These are phyloP conservation scores for Iselma pallidipennis DNA, from an alignment of 2,888 invertebrate genomes.

Conservation along the genomic window DNA sequence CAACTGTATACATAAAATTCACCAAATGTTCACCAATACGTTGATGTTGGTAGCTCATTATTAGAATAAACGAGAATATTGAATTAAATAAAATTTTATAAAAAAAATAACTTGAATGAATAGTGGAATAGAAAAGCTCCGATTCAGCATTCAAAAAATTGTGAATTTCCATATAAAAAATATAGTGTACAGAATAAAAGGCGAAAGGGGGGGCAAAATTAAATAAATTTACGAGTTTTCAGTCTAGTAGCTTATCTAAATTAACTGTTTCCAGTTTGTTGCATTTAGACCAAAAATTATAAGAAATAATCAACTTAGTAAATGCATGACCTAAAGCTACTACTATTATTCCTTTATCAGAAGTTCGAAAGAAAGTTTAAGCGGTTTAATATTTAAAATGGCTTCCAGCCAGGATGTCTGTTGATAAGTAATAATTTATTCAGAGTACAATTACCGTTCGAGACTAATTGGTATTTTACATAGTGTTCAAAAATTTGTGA, in stretches of 20 bases:
- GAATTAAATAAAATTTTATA: background rate
- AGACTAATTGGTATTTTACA: constrained; percentile 9
- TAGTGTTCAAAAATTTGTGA: background rate
- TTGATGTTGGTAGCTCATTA: background rate
- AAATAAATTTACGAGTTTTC: constrained; percentile 16
- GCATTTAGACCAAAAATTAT: constrained; percentile 22
- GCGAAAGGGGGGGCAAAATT: constrained; percentile 4
- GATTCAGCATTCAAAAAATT: background rate
- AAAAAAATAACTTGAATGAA: background rate
- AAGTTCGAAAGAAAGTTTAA: constrained; percentile 21
- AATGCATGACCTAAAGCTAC: constrained; percentile 17
- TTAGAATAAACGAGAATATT: background rate
- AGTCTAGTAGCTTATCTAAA: constrained; percentile 24
- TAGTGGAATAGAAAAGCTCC: background rate
- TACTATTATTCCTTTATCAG: constrained; percentile 23
- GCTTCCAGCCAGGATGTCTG: constrained; percentile 17
- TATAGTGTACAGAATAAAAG: background rate
- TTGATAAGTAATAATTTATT: constrained; percentile 25
- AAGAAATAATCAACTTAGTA: constrained; percentile 20
- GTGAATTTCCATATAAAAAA: background rate
- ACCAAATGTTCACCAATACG: background rate
- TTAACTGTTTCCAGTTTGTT: constrained; percentile 23
- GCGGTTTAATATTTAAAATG: constrained; percentile 22
- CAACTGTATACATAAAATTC: background rate
- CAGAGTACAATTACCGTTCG: constrained; percentile 13